Percentiles rank a stretch among this genome's conserved stretches.
These are phyloP conservation scores for Peromyscus melanophrys DNA, from an alignment of 2,797 vertebrate genomes.

Conservation along the genomic window DNA sequence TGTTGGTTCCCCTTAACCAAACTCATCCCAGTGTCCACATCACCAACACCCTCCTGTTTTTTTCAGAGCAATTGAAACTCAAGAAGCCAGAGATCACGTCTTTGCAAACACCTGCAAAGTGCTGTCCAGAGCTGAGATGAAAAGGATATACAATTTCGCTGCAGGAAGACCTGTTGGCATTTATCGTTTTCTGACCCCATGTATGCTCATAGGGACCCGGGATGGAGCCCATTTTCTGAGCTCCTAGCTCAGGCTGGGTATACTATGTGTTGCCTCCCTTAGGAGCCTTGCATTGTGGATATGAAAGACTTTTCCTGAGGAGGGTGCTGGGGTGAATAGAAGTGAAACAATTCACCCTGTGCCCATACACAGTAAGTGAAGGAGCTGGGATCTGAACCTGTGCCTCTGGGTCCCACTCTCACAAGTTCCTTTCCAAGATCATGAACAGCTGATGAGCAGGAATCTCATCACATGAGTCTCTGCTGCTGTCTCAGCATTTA, in stretches of 20 bases:
- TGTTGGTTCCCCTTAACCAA: neutral
- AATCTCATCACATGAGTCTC: neutral
- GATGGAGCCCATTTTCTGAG: neutral
- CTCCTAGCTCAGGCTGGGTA: neutral
- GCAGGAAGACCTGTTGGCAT: neutral
- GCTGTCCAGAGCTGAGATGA: neutral
- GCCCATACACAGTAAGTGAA: neutral
- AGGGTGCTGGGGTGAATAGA: neutral
- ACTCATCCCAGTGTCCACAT: no score
- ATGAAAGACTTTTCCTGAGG: neutral
- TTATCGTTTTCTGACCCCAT: neutral
- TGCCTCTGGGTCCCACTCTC: neutral
- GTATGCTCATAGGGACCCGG: neutral
- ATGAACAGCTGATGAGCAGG: neutral
- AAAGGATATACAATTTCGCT: neutral
- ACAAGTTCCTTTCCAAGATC: neutral
- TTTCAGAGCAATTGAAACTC: constrained; percentile 18
- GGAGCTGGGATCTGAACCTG: neutral
- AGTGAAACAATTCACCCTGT: neutral
- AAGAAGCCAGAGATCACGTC: neutral
- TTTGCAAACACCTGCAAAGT: constrained; percentile 48
- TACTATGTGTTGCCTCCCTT: neutral
- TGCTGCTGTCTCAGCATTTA: neutral
- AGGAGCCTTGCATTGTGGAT: neutral
- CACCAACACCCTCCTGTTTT: neutral